A percentile compares a stretch with the other conserved stretches of the same genome.
phyloP scores from a whole-genome alignment of 2,113 vertebrate genomes.

The Haemorhous mexicanus region DNA sequence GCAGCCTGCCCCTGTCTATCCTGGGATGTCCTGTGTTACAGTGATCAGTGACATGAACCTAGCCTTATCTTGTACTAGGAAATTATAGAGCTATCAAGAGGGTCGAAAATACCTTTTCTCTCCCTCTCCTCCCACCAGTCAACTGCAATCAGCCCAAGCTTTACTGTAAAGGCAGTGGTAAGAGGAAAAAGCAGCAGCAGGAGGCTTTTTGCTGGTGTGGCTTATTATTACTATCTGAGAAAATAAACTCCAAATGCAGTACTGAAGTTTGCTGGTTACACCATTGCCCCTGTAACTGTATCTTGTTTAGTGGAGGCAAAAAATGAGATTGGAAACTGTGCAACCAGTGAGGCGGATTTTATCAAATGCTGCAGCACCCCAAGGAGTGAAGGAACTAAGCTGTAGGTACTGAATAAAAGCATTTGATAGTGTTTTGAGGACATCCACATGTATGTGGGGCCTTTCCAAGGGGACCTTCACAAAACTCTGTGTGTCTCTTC shows the following conservation, averaged over 20 bases:
- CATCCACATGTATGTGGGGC: not conserved
- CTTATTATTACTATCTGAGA: not conserved
- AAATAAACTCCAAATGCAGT: not conserved
- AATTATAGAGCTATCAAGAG: conserved; percentile 5
- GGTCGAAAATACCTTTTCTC: not conserved
- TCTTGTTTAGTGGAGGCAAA: not conserved
- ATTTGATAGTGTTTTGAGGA: not conserved
- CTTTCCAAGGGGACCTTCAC: not conserved
- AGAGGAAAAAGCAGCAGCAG: not conserved
- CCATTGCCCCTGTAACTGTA: not conserved
- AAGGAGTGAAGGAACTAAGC: not conserved
- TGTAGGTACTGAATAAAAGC: not conserved
- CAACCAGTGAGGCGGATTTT: not conserved
- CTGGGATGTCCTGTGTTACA: not conserved
- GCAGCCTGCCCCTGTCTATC: not conserved
- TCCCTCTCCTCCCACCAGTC: not conserved
- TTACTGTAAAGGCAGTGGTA: not conserved
- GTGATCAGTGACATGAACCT: not conserved
- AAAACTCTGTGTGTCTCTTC: not conserved
- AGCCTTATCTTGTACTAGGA: not conserved
- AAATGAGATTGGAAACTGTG: not conserved
- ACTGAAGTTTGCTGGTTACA: not conserved
- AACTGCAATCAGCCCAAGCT: not conserved
- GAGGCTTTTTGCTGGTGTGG: not conserved
- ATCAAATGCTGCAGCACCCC: not conserved